Evolutionary conservation across 2,797 vertebrate genomes (phyloP), one percentile per base, ranked within the genome.

Genomic region (Melanotaenia parkinsoni): DNA sequence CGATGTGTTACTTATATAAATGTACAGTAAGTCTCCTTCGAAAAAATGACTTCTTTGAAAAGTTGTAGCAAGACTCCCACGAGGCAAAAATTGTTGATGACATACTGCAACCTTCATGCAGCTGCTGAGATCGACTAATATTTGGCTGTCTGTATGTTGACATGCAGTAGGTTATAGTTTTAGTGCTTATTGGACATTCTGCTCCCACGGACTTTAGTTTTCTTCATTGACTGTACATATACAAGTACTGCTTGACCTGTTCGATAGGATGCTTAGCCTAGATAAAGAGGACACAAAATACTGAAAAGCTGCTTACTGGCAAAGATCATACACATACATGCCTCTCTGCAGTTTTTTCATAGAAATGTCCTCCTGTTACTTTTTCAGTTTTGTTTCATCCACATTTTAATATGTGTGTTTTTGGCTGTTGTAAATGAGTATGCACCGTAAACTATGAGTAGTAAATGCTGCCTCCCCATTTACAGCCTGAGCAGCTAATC

Each of bases 231-330:
- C 12, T 59, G 76, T 32, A 38, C 13, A 58, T 30, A 33, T 56
- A 64, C 51, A 72, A 59, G 67, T 63, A 63, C 16, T 28, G 51
- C 32, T 54, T 61, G 54, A 74, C 63, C 72, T 58, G 66, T 20
- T 37, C 22, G 11, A 67, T 63, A 50, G 30, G 63, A 72, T 62
- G 54, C 59, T 74, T 40, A 85, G 66, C 63, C 64, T 58, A 71
- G 66, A 80, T 58, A 82, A 77, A 87, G 54, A 68, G 22, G 45
- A n/a, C 64, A 58, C 40, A 66, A 70, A 80, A 65, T 53, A 72
- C 54, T 72, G 26, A 43, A 86, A 81, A 83, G 70, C 83, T 85
- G 71, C 38, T 16, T 60, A 33, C 0, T 38, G 37, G 63, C 43
- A 65, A 33, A 67, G 32, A 69, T 58, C 40, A 50, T 3, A 30